Conservation (phyloP, 2,113 vertebrate genomes). For the Choloepus hoffmanni region DNA sequence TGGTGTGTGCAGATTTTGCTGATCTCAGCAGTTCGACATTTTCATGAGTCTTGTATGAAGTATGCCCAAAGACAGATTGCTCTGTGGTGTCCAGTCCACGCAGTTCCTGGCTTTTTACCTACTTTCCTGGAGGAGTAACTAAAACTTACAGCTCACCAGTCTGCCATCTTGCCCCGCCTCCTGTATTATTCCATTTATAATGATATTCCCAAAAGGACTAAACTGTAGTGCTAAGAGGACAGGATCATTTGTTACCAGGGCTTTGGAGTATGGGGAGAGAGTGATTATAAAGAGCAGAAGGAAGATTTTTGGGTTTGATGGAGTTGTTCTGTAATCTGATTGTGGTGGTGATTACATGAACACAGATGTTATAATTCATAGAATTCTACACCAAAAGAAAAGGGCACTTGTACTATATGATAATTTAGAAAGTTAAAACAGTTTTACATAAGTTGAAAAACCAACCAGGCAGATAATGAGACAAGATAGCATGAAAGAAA, state of each 20-base stretch:
- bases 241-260: not conserved
- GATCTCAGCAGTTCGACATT: too few species aligned
- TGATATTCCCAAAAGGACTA: not conserved
- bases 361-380: not conserved
- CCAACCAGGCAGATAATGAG: not conserved
- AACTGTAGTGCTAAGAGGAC: not conserved
- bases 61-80: too few species aligned
- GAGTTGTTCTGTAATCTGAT: not conserved
- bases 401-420: not conserved
- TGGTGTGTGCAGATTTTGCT: too few species aligned
- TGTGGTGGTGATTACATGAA: not conserved
- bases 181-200: not conserved
- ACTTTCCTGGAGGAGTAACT: too few species aligned
- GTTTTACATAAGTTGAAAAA: not conserved
- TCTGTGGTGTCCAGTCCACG: too few species aligned
- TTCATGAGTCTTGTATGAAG: too few species aligned
- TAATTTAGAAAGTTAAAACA: not conserved
- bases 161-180: too few species aligned
- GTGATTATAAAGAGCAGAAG: not conserved
- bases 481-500: not conserved
- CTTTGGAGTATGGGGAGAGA: not conserved
- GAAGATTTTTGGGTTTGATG: not conserved
- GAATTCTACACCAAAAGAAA: not conserved
- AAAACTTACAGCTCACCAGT: too few species aligned
- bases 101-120: too few species aligned